Conservation (phyloP, 2,113 vertebrate genomes). For the Ciconia boyciana region DNA sequence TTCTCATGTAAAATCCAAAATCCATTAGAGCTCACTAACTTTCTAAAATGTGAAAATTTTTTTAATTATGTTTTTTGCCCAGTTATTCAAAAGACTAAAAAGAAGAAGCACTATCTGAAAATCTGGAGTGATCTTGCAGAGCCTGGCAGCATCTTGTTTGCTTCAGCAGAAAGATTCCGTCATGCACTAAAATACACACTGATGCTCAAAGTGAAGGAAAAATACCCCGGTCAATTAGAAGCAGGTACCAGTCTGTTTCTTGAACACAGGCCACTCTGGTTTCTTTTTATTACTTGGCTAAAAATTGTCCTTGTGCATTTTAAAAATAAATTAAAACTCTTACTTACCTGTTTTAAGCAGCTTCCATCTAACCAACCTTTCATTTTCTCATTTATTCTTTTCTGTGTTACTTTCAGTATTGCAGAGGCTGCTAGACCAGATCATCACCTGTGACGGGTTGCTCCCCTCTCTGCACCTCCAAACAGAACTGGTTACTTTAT, state of each 20-base stretch:
- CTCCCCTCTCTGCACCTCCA: slow-evolving; percentile 24
- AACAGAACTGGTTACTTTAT: slow-evolving; percentile 73
- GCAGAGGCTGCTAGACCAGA: slow-evolving; percentile 81
- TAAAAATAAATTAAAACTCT: not conserved
- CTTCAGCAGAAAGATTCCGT: slow-evolving; percentile 70
- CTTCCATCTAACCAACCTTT: not conserved
- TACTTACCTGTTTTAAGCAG: not conserved
- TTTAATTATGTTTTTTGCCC: not conserved
- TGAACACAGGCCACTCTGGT: not conserved
- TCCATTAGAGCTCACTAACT: not conserved
- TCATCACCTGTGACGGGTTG: slow-evolving; percentile 73
- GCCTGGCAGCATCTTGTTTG: slow-evolving; percentile 73
- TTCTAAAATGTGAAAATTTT: not conserved
- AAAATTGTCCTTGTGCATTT: not conserved
- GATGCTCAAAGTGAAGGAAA: slow-evolving; percentile 84
- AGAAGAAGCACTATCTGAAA: slow-evolving; percentile 74
- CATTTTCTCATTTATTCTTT: not conserved
- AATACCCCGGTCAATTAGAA: slow-evolving; percentile 85
- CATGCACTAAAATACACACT: slow-evolving; percentile 77
- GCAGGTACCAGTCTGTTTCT: slow-evolving; percentile 72
- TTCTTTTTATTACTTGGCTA: not conserved
- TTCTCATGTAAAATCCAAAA: not conserved
- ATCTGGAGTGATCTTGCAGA: slow-evolving; percentile 85
- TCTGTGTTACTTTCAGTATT: slow-evolving; percentile 66
- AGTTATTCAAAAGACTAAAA: slow-evolving; percentile 84